Evolutionary conservation across 2,113 vertebrate species (phyloP).

Genomic region (Chunga burmeisteri): DNA sequence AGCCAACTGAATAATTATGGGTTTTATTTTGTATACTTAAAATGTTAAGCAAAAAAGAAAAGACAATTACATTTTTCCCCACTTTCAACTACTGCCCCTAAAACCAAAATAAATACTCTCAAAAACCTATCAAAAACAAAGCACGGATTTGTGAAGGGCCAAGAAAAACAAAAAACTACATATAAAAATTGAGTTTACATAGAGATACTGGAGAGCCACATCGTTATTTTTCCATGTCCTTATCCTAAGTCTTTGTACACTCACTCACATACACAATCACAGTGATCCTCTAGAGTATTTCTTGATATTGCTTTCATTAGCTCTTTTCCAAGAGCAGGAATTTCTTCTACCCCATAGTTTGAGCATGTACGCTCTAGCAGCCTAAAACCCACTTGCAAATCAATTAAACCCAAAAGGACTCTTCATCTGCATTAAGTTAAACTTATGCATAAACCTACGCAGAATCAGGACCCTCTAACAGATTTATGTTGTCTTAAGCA

Average conservation of each 20-base stretch:
- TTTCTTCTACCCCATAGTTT: not conserved
- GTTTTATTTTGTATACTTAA: constrained; percentile 16
- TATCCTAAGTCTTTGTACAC: constrained; percentile 1
- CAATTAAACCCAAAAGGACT: not conserved
- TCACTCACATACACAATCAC: not conserved
- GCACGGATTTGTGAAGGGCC: not conserved
- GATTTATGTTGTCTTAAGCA: not conserved
- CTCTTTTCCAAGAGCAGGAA: constrained; percentile 22
- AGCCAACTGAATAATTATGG: constrained; percentile 36
- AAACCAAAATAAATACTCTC: constrained; percentile 49
- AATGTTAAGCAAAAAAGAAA: constrained; percentile 31
- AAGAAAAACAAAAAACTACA: constrained; percentile 43
- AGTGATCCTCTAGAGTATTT: not conserved
- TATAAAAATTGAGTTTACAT: constrained; percentile 18
- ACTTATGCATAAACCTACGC: not conserved
- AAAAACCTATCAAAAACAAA: constrained; percentile 38
- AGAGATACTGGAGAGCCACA: constrained; percentile 1
- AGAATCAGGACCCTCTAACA: not conserved
- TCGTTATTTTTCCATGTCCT: constrained; percentile 25
- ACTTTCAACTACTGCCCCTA: constrained; percentile 18
- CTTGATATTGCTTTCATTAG: constrained; percentile 36
- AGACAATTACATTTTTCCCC: constrained; percentile 11
- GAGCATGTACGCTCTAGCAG: not conserved
- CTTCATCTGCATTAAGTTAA: not conserved
- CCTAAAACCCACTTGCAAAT: not conserved